Conservation (phyloP, 2,797 vertebrate genomes). For the Odontamblyopus rebecca region DNA sequence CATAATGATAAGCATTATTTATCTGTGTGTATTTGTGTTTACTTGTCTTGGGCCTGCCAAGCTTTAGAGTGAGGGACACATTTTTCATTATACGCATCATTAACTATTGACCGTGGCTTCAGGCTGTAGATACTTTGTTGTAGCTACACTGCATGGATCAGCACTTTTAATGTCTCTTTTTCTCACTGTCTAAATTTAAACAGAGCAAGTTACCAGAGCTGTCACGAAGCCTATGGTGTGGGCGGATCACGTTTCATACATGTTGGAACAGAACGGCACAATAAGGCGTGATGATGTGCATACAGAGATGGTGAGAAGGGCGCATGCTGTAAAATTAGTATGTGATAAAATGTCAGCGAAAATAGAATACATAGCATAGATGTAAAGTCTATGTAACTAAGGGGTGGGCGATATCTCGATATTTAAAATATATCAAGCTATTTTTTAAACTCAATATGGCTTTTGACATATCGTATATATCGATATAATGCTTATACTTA, state of each 20-base stretch:
- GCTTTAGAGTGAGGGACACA: neutral
- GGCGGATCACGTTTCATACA: constrained; percentile 16
- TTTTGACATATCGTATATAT: no score
- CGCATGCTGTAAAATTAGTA: constrained; percentile 19
- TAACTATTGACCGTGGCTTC: constrained; percentile 18
- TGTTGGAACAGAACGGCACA: constrained; percentile 35
- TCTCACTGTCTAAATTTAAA: constrained; percentile 50
- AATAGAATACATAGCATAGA: neutral
- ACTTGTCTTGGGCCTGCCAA: neutral
- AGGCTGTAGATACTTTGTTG: constrained; percentile 9
- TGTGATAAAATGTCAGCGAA: constrained; percentile 22
- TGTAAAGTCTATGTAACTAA: no score
- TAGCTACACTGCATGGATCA: constrained; percentile 29
- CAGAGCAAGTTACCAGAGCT: constrained; percentile 27
- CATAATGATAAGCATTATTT: no score
- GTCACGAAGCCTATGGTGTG: constrained; percentile 37
- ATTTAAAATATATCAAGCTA: no score
- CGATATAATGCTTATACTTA: no score
- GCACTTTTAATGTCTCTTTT: constrained; percentile 31
- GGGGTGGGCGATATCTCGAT: no score
- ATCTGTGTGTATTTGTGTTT: neutral
- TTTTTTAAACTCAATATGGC: no score
- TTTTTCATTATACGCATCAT: constrained; percentile 7
- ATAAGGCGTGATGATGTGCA: constrained; percentile 47
- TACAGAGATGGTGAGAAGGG: constrained; percentile 14